Conservation (phyloP, 37 sponge, comb jelly and placozoan genomes). For the Spongia lamella region DNA sequence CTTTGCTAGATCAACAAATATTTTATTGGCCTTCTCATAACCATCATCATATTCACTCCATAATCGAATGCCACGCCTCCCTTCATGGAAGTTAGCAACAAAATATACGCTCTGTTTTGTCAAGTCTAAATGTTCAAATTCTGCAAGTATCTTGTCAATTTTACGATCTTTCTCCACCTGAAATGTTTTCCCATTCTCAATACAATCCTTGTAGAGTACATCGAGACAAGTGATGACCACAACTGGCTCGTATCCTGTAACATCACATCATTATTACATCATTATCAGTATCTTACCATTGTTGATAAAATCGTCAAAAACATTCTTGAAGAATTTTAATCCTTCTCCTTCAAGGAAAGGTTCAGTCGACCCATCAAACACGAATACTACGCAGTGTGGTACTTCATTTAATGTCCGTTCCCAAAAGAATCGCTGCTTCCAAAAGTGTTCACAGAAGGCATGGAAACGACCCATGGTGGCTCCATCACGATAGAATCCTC, state of each 20-base stretch:
- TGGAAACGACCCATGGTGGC: constrained; percentile 33
- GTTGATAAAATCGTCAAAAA: constrained; percentile 77
- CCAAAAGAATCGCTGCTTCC: constrained; percentile 89
- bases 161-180: constrained; percentile 72
- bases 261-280: not conserved
- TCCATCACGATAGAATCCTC: constrained; percentile 87
- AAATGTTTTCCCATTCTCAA: constrained; percentile 58
- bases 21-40: constrained; percentile 72
- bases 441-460: constrained; percentile 73
- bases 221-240: constrained; percentile 89
- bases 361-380: constrained; percentile 91
- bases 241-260: constrained; percentile 87
- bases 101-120: constrained; percentile 72
- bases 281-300: constrained; percentile 81
- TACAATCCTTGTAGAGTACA: constrained; percentile 72
- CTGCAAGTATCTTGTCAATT: constrained; percentile 78
- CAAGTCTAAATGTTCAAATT: constrained; percentile 82
- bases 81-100: constrained; percentile 88
- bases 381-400: constrained; percentile 93
- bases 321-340: constrained; percentile 68
- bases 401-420: constrained; percentile 59
- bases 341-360: constrained; percentile 89
- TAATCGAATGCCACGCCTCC: constrained; percentile 56
- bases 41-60: constrained; percentile 75
- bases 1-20: constrained; percentile 66